Evolutionary conservation across 2,113 vertebrate species (phyloP).

Genomic region (Xiphophorus hellerii): DNA sequence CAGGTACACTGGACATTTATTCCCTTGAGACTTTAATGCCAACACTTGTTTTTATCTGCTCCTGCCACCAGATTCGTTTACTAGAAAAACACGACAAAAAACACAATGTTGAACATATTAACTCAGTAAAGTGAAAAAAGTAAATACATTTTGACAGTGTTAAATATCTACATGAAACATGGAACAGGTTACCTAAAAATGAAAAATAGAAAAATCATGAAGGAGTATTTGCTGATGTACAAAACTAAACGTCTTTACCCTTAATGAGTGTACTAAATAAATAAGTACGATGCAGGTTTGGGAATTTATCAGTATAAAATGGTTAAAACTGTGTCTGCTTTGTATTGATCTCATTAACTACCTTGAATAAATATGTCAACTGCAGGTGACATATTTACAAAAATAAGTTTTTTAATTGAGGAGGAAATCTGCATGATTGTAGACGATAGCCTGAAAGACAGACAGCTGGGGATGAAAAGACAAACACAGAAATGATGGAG

Average conservation of each 20-base stretch:
- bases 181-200: background rate
- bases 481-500: slow-evolving; percentile 18
- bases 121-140: background rate
- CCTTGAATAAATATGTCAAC: background rate
- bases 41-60: slow-evolving; percentile 58
- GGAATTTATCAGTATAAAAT: too few species aligned
- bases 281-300: too few species aligned
- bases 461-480: slow-evolving; percentile 15
- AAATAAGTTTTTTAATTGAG: background rate
- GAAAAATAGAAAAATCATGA: background rate
- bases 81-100: slow-evolving; percentile 24
- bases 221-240: background rate
- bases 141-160: too few species aligned
- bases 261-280: background rate
- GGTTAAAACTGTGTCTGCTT: too few species aligned
- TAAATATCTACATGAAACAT: background rate
- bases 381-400: background rate
- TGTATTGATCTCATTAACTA: too few species aligned
- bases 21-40: slow-evolving; percentile 57
- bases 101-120: background rate
- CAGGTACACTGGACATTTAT: slow-evolving; percentile 66
- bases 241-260: too few species aligned
- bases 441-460: slow-evolving; percentile 12
- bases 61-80: slow-evolving; percentile 11
- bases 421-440: background rate